phyloP scores from a whole-genome alignment of 2,888 invertebrate species.

The Trichogramma evanescens region DNA sequence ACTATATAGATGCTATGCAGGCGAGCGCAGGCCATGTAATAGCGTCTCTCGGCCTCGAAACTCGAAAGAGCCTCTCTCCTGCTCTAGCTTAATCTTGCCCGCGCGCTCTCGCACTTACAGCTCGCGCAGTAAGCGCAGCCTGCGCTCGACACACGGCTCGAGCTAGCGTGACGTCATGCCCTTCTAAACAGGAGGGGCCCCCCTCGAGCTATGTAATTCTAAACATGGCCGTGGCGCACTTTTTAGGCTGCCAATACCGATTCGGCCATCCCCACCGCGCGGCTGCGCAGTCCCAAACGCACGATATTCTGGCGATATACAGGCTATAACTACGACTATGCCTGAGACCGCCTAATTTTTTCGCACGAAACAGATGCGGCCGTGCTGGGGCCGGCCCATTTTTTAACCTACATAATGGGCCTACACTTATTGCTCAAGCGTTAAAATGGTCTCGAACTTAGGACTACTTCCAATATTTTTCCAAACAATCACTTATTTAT shows the following conservation, averaged over 20 bases:
- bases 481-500: no score
- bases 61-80: constrained; percentile 18
- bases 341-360: no score
- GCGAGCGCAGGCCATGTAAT: no score
- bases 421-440: no score
- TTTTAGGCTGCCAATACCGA: constrained; percentile 43
- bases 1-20: no score
- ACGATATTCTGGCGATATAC: constrained; percentile 11
- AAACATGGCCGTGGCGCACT: constrained; percentile 43
- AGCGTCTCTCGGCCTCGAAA: constrained; percentile 15
- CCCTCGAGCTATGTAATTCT: constrained; percentile 25
- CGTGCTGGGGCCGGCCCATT: background rate
- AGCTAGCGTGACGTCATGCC: constrained; percentile 42
- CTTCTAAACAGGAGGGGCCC: constrained; percentile 48
- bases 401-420: no score
- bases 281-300: constrained; percentile 29
- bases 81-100: no score
- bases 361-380: constrained; percentile 1
- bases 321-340: no score
- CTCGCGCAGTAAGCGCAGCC: constrained; percentile 1
- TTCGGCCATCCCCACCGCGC: constrained; percentile 26
- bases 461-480: no score
- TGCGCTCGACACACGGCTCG: constrained; percentile 16
- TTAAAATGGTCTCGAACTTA: no score
- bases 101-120: constrained; percentile 3